phyloP scores from a whole-genome alignment of 2,113 vertebrate species.

The Dolichallabes microphthalmus region DNA sequence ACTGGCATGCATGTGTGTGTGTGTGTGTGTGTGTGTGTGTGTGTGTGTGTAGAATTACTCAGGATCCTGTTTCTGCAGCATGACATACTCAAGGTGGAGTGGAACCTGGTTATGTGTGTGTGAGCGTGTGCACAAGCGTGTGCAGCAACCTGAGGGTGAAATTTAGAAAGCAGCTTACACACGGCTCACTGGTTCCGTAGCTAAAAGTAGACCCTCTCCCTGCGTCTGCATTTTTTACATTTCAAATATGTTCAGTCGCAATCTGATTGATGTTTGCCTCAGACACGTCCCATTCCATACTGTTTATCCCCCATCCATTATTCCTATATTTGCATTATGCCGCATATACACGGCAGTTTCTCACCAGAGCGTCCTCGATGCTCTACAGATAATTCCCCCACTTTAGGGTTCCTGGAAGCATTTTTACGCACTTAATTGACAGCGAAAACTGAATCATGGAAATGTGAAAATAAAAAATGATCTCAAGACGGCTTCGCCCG shows the following conservation, averaged over 20 bases:
- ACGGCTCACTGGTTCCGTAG: slow-evolving; percentile 40
- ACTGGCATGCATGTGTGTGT: not conserved
- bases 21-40: slow-evolving; percentile 10
- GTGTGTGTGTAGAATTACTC: not conserved
- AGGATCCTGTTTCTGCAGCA: slow-evolving; percentile 51
- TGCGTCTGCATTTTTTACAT: slow-evolving; percentile 34
- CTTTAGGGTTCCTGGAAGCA: not conserved
- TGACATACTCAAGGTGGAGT: slow-evolving; percentile 56
- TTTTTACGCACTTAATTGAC: slow-evolving; percentile 54
- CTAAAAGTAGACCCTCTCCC: slow-evolving; percentile 26
- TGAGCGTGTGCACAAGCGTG: not conserved
- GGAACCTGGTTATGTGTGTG: slow-evolving; percentile 52
- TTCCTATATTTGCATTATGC: not conserved
- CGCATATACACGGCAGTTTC: slow-evolving; percentile 5
- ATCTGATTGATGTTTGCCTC: not conserved
- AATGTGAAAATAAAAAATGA: slow-evolving; percentile 56
- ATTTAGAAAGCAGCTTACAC: slow-evolving; percentile 34
- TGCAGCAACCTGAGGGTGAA: slow-evolving; percentile 21
- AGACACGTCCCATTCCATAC: not conserved
- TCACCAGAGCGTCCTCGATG: slow-evolving; percentile 3
- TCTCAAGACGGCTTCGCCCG: slow-evolving; percentile 42
- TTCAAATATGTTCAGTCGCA: slow-evolving; percentile 11
- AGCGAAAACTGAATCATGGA: slow-evolving; percentile 60
- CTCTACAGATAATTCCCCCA: not conserved
- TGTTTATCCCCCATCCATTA: not conserved